Evolutionary conservation across 2,797 vertebrate species (phyloP), one percentile per base, ranked within the genome.

Genomic region (Ciconia nigra): DNA sequence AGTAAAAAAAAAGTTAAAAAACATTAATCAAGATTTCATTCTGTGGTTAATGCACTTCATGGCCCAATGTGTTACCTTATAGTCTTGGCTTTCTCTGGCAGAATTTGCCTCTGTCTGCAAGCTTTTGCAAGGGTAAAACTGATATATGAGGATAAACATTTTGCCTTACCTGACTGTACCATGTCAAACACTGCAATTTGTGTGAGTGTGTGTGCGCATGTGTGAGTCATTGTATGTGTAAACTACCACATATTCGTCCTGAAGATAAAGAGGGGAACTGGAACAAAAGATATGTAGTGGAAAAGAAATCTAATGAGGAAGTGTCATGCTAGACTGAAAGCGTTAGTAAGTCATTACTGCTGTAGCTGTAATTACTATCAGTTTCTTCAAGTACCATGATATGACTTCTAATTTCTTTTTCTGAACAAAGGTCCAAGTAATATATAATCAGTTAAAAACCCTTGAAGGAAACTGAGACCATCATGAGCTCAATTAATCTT

Each of bases 341-440:
- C 51, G 8, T 80, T 90, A 71, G 63, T 61, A 92, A 95, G 71
- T 94, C 78, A 85, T 96, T 96, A 93, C 39, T 69, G 37, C 26
- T 69, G 46, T 19, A 83, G 41, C 74, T 54, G 61, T 93, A 94
- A 96, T 96, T 96, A 83, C 65, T 78, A 78, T 29, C n/a, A 91
- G n/a, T 57, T 87, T 57, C 63, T 79, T 79, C 71, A 74, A 92
- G 67, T 84, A 83, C 46, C 17, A 81, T 86, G 55, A 89, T 90
- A 72, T 74, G 61, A 92, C 62, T 96, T 90, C 69, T 94, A 89
- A 93, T 93, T 94, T 92, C 35, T 81, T 93, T 72, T 95, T 70
- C 88, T 62, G 74, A 83, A 95, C 58, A 92, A 96, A 96, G 33
- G 49, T 96, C 82, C 90, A 91, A 85, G 71, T 80, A 95, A 92